Conservation (phyloP, 2,113 vertebrate species). For the Chionomys nivalis region DNA sequence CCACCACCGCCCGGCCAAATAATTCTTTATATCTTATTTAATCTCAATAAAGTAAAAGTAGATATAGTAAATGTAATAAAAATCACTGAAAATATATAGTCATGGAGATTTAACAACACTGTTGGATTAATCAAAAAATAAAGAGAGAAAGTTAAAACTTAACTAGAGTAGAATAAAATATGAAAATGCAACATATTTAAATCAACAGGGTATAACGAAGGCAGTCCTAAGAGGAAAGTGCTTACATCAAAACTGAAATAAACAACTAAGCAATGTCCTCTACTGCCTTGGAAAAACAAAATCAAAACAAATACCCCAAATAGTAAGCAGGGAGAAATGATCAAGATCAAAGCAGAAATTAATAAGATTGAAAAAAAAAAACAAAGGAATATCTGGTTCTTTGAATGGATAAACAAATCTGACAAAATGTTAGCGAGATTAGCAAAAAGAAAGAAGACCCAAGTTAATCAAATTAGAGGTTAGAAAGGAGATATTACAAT, state of each 20-base stretch:
- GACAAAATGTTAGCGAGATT: not conserved
- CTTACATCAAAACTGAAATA: not conserved
- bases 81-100: not conserved
- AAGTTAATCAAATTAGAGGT: not conserved
- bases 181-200: not conserved
- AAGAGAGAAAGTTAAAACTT: not conserved
- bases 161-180: not conserved
- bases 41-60: not conserved
- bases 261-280: not conserved
- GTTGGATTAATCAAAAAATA: not conserved
- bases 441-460: not conserved
- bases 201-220: not conserved
- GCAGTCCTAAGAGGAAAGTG: not conserved
- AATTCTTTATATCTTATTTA: not conserved
- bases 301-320: not conserved
- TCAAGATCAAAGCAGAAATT: not conserved
- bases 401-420: not conserved
- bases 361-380: not conserved
- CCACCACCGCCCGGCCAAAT: too few relatives aligned
- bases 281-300: not conserved
- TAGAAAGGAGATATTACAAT: not conserved
- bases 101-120: not conserved
- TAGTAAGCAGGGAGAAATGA: not conserved
- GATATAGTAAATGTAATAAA: not conserved
- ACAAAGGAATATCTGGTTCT: not conserved